phyloP scores from a whole-genome alignment of 2,888 invertebrate genomes.

The Melikaiella ostensackeni region DNA sequence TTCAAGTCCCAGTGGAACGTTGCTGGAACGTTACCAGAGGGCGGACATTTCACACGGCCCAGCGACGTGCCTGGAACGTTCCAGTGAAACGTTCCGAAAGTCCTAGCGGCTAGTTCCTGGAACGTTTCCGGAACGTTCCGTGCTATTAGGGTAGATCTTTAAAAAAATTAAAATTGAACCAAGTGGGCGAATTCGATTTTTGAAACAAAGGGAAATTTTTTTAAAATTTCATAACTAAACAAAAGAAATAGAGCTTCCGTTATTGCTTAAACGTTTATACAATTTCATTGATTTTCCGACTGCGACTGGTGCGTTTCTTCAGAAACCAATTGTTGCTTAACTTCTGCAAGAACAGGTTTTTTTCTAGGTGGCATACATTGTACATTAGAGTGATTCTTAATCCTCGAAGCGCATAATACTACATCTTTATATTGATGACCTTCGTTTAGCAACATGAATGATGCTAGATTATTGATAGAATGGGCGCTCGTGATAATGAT shows the following conservation, averaged over 20 bases:
- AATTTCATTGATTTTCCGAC: background rate
- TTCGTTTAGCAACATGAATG: background rate
- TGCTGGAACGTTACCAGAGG: too few relatives aligned
- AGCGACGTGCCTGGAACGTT: too few relatives aligned
- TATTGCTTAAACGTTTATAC: background rate
- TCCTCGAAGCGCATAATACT: background rate
- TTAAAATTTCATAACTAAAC: background rate
- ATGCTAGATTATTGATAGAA: background rate
- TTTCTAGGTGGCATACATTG: background rate
- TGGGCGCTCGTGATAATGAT: background rate
- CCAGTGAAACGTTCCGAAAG: too few relatives aligned
- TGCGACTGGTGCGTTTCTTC: background rate
- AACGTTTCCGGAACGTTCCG: too few relatives aligned
- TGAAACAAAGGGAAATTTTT: background rate
- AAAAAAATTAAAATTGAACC: too few relatives aligned
- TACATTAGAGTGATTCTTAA: background rate
- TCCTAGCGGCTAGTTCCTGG: too few relatives aligned
- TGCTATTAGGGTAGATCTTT: too few relatives aligned
- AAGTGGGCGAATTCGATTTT: background rate
- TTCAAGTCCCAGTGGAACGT: too few relatives aligned
- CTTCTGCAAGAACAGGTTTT: slow-evolving; percentile 2
- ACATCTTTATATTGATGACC: background rate
- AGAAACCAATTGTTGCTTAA: background rate
- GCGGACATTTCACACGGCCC: too few relatives aligned
- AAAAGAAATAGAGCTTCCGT: background rate